Conservation (phyloP, 2,797 vertebrate genomes). For the Anguilla megastoma region DNA sequence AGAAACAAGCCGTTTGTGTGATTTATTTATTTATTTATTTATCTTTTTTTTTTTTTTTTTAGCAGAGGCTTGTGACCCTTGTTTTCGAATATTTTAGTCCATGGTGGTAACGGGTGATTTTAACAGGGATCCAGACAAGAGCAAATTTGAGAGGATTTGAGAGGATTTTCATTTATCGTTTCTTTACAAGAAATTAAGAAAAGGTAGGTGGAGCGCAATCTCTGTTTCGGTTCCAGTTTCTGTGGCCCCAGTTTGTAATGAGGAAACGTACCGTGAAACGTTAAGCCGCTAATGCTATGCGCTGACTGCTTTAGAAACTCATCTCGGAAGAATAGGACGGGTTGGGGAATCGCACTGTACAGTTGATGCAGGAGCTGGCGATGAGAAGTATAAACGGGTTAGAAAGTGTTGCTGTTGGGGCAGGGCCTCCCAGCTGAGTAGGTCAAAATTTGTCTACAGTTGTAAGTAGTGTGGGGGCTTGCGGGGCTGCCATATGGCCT, state of each 20-base stretch:
- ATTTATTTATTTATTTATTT: no score
- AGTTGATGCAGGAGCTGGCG: neutral
- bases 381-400: neutral
- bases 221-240: neutral
- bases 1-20: neutral
- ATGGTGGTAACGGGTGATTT: neutral
- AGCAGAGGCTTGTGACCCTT: neutral
- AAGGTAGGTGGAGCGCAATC: neutral
- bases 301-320: neutral
- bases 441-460: neutral
- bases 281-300: neutral
- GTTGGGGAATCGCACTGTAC: neutral
- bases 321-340: neutral
- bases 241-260: neutral
- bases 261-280: neutral
- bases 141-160: neutral
- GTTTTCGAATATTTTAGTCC: neutral
- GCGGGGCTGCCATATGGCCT: neutral
- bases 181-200: neutral
- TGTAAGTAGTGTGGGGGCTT: neutral
- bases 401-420: neutral
- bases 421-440: neutral
- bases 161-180: neutral
- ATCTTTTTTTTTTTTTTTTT: neutral
- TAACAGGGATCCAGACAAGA: neutral